Percentiles rank a stretch among this genome's conserved stretches.
phyloP scores from a whole-genome alignment of 1,140 invertebrate genomes.

The Ips nitidus region DNA sequence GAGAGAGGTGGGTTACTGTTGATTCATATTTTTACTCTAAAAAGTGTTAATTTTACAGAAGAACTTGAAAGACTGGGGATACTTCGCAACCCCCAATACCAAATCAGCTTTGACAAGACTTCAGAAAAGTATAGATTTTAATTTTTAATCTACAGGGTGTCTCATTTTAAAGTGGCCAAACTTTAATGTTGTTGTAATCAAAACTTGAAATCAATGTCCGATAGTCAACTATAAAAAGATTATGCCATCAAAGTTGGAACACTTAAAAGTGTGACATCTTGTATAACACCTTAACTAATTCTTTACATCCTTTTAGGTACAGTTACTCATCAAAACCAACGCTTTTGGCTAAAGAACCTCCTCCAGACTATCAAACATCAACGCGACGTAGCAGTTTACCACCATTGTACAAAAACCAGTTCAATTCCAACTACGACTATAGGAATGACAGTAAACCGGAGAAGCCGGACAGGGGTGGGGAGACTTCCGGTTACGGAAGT shows the following conservation, averaged over 20 bases:
- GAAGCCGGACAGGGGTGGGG: slow-evolving; percentile 59
- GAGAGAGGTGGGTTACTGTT: slow-evolving; percentile 63
- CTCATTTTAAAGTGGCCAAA: too few species aligned
- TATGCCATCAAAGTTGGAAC: too few species aligned
- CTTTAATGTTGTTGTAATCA: too few species aligned
- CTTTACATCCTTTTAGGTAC: slow-evolving; percentile 25
- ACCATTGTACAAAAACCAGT: slow-evolving; percentile 48
- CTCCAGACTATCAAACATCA: slow-evolving; percentile 3
- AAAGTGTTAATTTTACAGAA: slow-evolving; percentile 54
- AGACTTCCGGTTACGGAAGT: slow-evolving; percentile 73
- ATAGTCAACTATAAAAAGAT: too few species aligned
- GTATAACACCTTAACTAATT: slow-evolving; percentile 21
- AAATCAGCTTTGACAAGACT: neutral
- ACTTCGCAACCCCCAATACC: slow-evolving; percentile 52
- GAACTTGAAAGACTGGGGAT: slow-evolving; percentile 63
- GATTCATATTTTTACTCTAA: slow-evolving; percentile 3
- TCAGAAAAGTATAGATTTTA: neutral
- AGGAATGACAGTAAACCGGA: slow-evolving; percentile 25
- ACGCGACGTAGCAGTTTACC: slow-evolving; percentile 43
- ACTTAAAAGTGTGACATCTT: too few species aligned
- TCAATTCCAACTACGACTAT: slow-evolving; percentile 38
- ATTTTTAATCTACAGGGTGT: too few species aligned
- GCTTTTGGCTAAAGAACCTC: slow-evolving; percentile 28
- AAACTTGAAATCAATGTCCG: too few species aligned
- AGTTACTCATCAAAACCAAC: slow-evolving; percentile 39